Percentiles rank a stretch among this genome's conserved stretches.
These are phyloP conservation scores for Lagopus leucura DNA, from an alignment of 2,113 vertebrate species.

Conservation along the genomic window DNA sequence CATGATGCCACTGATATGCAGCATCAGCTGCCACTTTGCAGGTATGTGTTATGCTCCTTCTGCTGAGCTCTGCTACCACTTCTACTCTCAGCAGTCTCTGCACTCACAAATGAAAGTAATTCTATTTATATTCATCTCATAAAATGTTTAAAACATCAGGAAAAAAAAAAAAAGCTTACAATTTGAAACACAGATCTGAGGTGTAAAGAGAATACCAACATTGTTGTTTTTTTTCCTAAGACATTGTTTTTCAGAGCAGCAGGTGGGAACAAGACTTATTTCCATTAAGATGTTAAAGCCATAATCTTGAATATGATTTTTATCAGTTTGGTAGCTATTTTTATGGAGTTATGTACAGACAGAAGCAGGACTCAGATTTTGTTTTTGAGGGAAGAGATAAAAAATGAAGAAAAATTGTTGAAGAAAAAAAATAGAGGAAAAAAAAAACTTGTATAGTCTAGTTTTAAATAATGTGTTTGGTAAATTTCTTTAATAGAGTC, in stretches of 20 bases:
- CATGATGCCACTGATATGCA: not conserved
- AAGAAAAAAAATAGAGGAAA: not conserved
- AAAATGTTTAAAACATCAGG: conserved; percentile 26
- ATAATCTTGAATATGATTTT: not conserved
- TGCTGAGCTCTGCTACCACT: not conserved
- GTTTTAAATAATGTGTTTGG: not conserved
- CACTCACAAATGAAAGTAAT: not conserved
- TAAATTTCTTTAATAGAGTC: not conserved
- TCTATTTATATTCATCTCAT: conserved; percentile 37
- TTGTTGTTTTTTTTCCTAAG: not conserved
- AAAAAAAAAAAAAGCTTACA: not conserved
- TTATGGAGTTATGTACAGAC: not conserved
- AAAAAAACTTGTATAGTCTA: not conserved
- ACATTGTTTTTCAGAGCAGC: not conserved
- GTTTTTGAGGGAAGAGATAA: not conserved
- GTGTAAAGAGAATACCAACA: not conserved
- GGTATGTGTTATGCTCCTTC: not conserved
- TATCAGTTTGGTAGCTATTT: not conserved
- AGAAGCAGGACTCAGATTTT: not conserved
- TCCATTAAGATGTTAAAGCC: not conserved
- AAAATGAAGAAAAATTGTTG: not conserved
- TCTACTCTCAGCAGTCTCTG: not conserved
- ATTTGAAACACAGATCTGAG: not conserved
- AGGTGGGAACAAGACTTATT: not conserved
- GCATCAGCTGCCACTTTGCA: not conserved